A percentile compares a stretch with the other conserved stretches of the same genome.
Evolutionary conservation across 2,888 invertebrate species (phyloP).

Genomic region (Drosophila acutilabella): DNA sequence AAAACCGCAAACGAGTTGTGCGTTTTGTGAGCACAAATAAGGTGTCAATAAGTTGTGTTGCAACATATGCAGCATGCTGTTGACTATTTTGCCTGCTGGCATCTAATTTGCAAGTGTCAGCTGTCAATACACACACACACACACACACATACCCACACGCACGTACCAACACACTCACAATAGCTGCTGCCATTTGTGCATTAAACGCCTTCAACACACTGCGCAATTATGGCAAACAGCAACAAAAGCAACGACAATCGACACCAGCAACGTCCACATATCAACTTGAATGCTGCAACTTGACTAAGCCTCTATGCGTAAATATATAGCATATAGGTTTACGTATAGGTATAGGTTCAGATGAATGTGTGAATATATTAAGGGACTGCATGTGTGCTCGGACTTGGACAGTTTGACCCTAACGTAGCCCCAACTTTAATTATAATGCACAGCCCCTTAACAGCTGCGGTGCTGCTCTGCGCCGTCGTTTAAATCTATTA

Average conservation of each 20-base stretch:
- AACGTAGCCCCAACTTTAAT: conserved; percentile 63
- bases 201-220: conserved; percentile 62
- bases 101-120: conserved; percentile 78
- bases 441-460: conserved; percentile 58
- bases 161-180: conserved; percentile 1
- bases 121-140: conserved; percentile 63
- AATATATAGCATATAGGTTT: conserved; percentile 1
- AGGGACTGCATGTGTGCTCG: neutral
- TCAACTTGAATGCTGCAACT: conserved; percentile 43
- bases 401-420: conserved; percentile 31
- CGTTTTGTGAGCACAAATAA: conserved; percentile 67
- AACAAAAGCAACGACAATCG: neutral
- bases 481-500: conserved; percentile 81
- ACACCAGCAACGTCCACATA: conserved; percentile 37
- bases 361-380: neutral
- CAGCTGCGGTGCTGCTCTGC: conserved; percentile 28
- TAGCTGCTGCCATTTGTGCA: conserved; percentile 26
- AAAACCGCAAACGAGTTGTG: conserved; percentile 74
- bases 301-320: conserved; percentile 50
- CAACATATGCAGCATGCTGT: conserved; percentile 40
- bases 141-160: conserved; percentile 15
- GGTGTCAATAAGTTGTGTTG: conserved; percentile 75
- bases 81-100: conserved; percentile 55
- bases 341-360: too few species aligned
- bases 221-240: conserved; percentile 67